A percentile compares a stretch with the other conserved stretches of the same genome.
Evolutionary conservation across 2,797 vertebrate genomes (phyloP).

Genomic region (Sphenopsis melanotis): DNA sequence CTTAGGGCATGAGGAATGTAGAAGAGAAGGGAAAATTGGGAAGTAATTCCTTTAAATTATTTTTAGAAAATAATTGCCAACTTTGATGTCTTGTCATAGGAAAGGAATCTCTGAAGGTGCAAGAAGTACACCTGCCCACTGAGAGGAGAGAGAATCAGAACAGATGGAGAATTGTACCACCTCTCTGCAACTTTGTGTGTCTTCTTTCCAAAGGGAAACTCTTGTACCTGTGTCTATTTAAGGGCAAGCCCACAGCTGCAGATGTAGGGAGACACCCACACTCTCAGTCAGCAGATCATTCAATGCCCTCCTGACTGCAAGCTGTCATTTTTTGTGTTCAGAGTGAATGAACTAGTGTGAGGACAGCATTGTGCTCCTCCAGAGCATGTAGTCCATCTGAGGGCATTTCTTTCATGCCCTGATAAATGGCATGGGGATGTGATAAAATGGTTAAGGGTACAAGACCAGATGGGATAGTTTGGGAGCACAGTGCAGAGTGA

Average conservation of each 20-base stretch:
- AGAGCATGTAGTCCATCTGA: background rate
- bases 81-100: background rate
- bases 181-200: rapidly evolving
- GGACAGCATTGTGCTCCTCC: background rate
- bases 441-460: background rate
- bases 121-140: background rate
- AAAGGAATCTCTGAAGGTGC: background rate
- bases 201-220: background rate
- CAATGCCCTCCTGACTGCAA: background rate
- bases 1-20: background rate
- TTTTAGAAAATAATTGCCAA: background rate
- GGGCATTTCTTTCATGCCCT: background rate
- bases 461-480: background rate
- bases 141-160: background rate
- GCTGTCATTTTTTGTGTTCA: background rate
- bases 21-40: background rate
- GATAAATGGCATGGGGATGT: background rate
- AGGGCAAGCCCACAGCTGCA: background rate
- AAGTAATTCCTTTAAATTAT: background rate
- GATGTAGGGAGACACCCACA: background rate
- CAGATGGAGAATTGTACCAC: background rate
- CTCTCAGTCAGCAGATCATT: background rate
- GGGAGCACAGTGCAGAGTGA: background rate
- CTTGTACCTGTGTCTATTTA: background rate
- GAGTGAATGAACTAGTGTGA: background rate